Evolutionary conservation across 1,140 invertebrate species (phyloP).

Genomic region (Drosophila funebris): DNA sequence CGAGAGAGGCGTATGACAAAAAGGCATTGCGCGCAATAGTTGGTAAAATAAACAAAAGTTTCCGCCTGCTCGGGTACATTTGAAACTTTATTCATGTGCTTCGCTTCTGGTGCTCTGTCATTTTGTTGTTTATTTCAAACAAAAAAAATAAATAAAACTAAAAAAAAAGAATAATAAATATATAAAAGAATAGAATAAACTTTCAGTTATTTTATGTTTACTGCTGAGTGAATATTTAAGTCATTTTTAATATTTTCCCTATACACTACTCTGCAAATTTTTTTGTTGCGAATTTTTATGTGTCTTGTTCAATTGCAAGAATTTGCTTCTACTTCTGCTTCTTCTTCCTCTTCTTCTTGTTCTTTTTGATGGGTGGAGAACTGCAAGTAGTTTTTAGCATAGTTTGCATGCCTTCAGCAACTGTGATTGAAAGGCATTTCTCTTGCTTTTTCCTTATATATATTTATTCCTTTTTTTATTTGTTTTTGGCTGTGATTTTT

Average conservation of each 20-base stretch:
- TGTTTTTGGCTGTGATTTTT: constrained; percentile 26
- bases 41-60: constrained; percentile 48
- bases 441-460: not conserved
- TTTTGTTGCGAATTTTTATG: constrained; percentile 6
- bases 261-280: not conserved
- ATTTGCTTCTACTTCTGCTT: too few relatives aligned
- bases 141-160: not conserved
- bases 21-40: constrained; percentile 40
- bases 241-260: constrained; percentile 41
- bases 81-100: constrained; percentile 60
- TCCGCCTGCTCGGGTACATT: constrained; percentile 44
- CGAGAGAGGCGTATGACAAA: not conserved
- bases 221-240: constrained; percentile 52
- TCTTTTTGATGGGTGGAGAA: constrained; percentile 10
- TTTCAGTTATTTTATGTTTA: too few relatives aligned
- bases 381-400: constrained; percentile 25
- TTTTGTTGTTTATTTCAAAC: constrained; percentile 39
- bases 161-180: too few relatives aligned
- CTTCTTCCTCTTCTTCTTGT: too few relatives aligned
- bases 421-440: constrained; percentile 63
- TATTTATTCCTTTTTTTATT: not conserved
- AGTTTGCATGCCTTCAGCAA: constrained; percentile 42
- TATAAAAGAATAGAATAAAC: too few relatives aligned
- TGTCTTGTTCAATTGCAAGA: constrained; percentile 46
- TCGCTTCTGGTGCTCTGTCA: constrained; percentile 29